phyloP scores from a whole-genome alignment of 2,888 invertebrate genomes.

The Luperina testacea region DNA sequence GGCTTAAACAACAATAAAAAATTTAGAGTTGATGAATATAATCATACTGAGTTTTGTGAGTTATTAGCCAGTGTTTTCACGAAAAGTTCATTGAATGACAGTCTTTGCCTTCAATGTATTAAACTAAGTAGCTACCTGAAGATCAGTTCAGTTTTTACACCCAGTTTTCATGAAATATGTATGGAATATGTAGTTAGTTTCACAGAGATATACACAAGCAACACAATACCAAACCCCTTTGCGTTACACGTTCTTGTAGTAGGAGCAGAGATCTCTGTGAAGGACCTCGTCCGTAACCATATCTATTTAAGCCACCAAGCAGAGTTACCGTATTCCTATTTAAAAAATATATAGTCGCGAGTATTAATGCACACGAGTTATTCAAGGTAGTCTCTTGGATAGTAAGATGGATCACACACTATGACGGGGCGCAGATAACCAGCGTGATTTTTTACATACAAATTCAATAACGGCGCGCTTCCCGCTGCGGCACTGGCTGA shows the following conservation, averaged over 20 bases:
- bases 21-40: background rate
- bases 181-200: background rate
- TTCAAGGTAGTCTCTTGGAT: no score
- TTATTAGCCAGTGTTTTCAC: background rate
- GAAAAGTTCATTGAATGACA: background rate
- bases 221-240: no score
- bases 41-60: background rate
- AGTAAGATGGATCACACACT: background rate
- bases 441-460: background rate
- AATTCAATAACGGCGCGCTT: background rate
- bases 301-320: no score
- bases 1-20: background rate
- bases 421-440: background rate
- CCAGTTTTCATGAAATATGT: background rate
- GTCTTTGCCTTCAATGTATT: background rate
- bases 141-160: background rate
- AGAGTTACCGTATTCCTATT: no score
- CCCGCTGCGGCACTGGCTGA: no score
- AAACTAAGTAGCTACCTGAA: background rate
- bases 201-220: background rate
- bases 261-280: no score
- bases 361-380: no score
- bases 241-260: no score
- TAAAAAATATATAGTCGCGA: no score
- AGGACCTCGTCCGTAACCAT: no score